phyloP scores from a whole-genome alignment of 2,113 vertebrate species.

The Oncorhynchus gorbuscha region DNA sequence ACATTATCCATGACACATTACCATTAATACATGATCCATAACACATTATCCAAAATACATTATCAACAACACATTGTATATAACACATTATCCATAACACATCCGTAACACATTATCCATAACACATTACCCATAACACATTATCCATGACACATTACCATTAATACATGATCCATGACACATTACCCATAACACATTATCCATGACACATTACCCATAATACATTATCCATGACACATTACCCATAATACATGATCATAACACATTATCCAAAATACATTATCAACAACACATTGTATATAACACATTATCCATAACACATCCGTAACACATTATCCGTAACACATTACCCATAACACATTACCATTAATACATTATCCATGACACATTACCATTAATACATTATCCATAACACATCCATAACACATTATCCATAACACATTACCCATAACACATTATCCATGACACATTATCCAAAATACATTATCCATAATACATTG shows the following conservation, averaged over 20 bases:
- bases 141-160: no score
- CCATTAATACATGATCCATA: no score
- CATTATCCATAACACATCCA: conserved; percentile 83
- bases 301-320: not conserved
- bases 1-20: not conserved
- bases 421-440: conserved; percentile 14
- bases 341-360: no score
- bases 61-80: no score
- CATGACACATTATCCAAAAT: no score
- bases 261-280: not conserved
- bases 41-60: not conserved
- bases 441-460: not conserved
- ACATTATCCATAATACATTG: not conserved
- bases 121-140: no score
- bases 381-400: conserved; percentile 40
- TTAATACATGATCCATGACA: no score
- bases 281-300: no score
- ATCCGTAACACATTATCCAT: no score
- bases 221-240: not conserved
- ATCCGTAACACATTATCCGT: not conserved
- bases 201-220: not conserved
- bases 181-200: not conserved
- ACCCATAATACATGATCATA: no score
- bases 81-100: not conserved
- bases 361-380: no score